Evolutionary conservation across 2,888 invertebrate genomes (phyloP), one percentile per base, ranked within the genome.

Genomic region (Leptopilina syphax): DNA sequence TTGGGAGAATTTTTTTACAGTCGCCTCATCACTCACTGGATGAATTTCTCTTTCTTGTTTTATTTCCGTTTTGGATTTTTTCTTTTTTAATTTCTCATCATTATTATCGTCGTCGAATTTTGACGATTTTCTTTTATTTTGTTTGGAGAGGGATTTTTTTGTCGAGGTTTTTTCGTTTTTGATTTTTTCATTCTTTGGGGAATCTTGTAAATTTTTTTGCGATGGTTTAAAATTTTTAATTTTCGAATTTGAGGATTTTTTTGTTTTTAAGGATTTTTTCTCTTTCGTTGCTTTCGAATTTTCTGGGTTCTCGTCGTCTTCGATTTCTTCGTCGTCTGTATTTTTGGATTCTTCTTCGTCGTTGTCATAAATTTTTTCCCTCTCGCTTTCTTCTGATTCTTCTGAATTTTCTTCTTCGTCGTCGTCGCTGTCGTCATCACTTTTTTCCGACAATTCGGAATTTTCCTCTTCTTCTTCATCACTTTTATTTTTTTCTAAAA

Each of bases 1-100:
- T 41, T 89, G 86, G 4, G 84, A 57, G 7, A 90, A 89, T 57
- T 87, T 86, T 77, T 88, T 90, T 4, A 91, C 90, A 3, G 85
- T 84, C 7, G 88, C 90, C 76, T 88, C 84, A 18, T 86, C 86
- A 76, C 86, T 90, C 73, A 88, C 80, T 60, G 85, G 67, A 78
- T 85, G 85, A 0, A 82, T 44, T 65, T 70, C 57, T 9, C 57
- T 73, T 73, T 34, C 34, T 34, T 6, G 63, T 18, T 73, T 65
- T 70, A 34, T n/a, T 80, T 82, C 34, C 34, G 77, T 54, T 78
- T 5, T 65, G 34, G 34, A 34, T 79, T 50, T 77, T 76, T 77
- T 66, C 57, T 81, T 63, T 44, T 68, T 24, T 9, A 13, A 7
- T 47, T 78, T 63, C 67, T 10, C 57, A 13, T 10, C 57, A 13